Base-by-base conservation (phyloP, 92 coral and sea anemone genomes). In the Porites rus region DNA sequence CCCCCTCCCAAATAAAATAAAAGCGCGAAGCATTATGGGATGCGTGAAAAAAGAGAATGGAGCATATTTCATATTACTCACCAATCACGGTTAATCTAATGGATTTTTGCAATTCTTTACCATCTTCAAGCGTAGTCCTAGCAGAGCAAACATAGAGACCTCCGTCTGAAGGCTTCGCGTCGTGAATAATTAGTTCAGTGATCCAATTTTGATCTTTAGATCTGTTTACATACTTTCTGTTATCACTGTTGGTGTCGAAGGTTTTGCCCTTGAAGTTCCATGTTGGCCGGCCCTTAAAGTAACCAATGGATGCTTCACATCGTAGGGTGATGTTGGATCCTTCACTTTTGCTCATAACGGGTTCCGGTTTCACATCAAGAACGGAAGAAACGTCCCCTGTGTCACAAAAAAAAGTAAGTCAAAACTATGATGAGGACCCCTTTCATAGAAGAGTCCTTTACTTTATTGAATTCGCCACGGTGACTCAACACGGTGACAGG, bases 81-180 rank as follows among this genome's bases (percentile, higher is more conserved):
- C 87, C 52, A 12, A 8, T 61, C 13, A 83, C 7, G 4, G 64
- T 74, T 56, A 83, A 12, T 20, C 19, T 1, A 69, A 58, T 66
- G 18, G 31, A 1, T 77, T 54, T 61, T 8, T 0, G 12, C 10
- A 18, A 8, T 1, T 31, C 20, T 9, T 0, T 16, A 0, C 69
- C 76, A 38, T 65, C 65, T 19, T 0, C 19, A 2, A 13, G 11
- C 71, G 70, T 1, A 24, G 1, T 76, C 13, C 0, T 31, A 66
- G 93, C 93, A 63, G 25, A n/a, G 60, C 95, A 92, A 9, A 21
- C 24, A 17, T 89, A 92, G 3, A 0, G 64, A 17, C 95, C 95
- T 17, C 82, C 31, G 51, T 89, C 91, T 22, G 73, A 72, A 0
- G 72, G 38, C 65, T 38, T 51, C 5, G 91, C 87, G 12, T 78